These are phyloP conservation scores for Samia ricini DNA, from an alignment of 1,140 invertebrate genomes.

Conservation along the genomic window DNA sequence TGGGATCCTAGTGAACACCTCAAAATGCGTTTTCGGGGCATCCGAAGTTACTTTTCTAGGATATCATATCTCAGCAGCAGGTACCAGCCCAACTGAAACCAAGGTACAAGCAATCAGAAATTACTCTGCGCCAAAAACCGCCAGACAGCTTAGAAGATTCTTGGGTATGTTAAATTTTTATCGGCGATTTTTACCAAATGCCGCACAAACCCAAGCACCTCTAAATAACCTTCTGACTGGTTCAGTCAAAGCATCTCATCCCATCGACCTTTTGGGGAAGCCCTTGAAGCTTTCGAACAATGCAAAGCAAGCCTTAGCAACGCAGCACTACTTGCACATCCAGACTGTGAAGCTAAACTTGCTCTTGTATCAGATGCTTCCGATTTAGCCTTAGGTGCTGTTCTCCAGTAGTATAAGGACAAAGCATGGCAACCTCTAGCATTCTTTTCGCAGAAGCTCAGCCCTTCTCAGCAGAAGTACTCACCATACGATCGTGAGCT, in stretches of 20 bases:
- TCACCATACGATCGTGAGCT: neutral
- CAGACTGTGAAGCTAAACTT: conserved; percentile 41
- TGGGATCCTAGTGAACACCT: conserved; percentile 37
- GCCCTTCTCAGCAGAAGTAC: neutral
- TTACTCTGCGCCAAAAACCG: no score
- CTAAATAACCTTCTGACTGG: conserved; percentile 18
- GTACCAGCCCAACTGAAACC: no score
- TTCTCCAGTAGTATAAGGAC: conserved; percentile 41
- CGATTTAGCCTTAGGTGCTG: conserved; percentile 40
- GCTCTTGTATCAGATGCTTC: conserved; percentile 58
- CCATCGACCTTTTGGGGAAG: conserved; percentile 7
- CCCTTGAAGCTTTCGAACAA: conserved; percentile 13
- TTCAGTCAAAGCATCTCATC: conserved; percentile 18
- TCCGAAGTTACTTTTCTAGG: conserved; percentile 42
- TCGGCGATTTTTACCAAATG: conserved; percentile 36
- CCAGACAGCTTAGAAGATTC: no score
- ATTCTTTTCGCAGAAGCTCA: neutral
- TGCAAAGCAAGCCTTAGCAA: conserved; percentile 17
- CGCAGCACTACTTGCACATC: conserved; percentile 27
- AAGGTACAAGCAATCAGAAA: no score
- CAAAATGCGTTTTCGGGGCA: conserved; percentile 42
- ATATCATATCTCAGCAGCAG: conserved; percentile 27
- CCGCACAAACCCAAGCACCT: conserved; percentile 26
- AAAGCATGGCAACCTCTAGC: conserved; percentile 28
- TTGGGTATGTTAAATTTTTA: no score